Evolutionary conservation across 2,888 invertebrate genomes (phyloP).

Genomic region (Hyppa rectilinea): DNA sequence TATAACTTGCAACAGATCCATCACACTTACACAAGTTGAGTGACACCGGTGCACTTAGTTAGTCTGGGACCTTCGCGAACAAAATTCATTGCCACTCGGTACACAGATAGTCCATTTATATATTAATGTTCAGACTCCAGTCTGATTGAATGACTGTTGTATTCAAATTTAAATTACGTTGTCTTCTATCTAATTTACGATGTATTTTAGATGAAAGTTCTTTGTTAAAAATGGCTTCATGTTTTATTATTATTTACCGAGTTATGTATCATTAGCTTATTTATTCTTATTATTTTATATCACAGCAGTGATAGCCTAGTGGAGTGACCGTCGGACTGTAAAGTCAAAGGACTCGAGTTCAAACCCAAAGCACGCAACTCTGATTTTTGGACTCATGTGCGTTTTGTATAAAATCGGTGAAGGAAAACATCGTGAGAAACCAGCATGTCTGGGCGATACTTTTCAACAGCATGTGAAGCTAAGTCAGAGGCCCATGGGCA

Average conservation of each 20-base stretch:
- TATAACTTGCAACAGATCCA: conserved; percentile 21
- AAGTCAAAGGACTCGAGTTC: too few species aligned
- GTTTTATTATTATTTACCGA: neutral
- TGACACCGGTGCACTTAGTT: conserved; percentile 57
- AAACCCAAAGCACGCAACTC: too few species aligned
- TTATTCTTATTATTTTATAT: too few species aligned
- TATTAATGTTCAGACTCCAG: conserved; percentile 29
- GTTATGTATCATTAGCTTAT: neutral
- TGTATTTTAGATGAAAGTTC: neutral
- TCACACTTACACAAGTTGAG: conserved; percentile 52
- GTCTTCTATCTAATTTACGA: neutral
- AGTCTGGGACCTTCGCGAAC: conserved; percentile 43
- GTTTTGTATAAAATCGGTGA: too few species aligned
- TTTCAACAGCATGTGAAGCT: too few species aligned
- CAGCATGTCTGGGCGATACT: too few species aligned
- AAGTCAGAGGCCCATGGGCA: too few species aligned
- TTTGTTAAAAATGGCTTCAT: neutral
- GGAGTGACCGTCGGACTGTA: too few species aligned
- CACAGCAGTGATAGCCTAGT: too few species aligned
- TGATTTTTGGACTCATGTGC: too few species aligned
- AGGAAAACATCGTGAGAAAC: too few species aligned
- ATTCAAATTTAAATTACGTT: conserved; percentile 29
- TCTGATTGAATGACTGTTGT: conserved; percentile 29
- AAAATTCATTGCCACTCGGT: conserved; percentile 43
- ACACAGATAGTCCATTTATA: conserved; percentile 41